phyloP scores from a whole-genome alignment of 2,113 vertebrate genomes.

The Mormyrus iriodes region DNA sequence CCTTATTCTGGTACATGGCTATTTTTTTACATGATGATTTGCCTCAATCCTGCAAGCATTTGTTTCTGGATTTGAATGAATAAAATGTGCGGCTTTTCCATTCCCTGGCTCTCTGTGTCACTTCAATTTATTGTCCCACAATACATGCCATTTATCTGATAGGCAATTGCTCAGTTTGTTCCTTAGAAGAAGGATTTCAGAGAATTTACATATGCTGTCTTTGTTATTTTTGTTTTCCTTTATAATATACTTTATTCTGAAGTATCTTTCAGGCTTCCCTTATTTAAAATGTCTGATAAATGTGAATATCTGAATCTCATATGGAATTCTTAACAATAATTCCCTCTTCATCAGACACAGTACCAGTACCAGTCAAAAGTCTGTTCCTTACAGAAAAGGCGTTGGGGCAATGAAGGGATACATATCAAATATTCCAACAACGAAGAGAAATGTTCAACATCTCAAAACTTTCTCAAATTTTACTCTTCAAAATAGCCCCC shows the following conservation, averaged over 20 bases:
- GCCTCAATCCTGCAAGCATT: neutral
- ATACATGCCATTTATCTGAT: neutral
- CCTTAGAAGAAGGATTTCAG: neutral
- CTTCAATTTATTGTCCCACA: neutral
- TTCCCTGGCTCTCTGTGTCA: neutral
- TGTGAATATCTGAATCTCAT: neutral
- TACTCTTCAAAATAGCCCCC: neutral
- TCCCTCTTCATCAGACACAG: neutral
- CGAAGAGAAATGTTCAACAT: neutral
- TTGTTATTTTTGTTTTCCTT: neutral
- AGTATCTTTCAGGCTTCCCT: neutral
- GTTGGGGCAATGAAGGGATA: neutral
- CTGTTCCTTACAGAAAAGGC: neutral
- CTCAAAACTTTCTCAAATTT: neutral
- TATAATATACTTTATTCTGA: neutral
- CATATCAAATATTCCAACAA: neutral
- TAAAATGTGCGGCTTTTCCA: neutral
- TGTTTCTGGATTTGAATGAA: neutral
- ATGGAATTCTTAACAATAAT: neutral
- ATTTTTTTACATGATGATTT: neutral
- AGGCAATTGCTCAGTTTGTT: neutral
- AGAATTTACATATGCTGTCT: neutral
- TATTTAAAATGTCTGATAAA: neutral
- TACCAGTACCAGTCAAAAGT: neutral
- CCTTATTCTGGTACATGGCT: neutral